phyloP scores from a whole-genome alignment of 2,113 vertebrate species.

The Vanacampus margaritifer region DNA sequence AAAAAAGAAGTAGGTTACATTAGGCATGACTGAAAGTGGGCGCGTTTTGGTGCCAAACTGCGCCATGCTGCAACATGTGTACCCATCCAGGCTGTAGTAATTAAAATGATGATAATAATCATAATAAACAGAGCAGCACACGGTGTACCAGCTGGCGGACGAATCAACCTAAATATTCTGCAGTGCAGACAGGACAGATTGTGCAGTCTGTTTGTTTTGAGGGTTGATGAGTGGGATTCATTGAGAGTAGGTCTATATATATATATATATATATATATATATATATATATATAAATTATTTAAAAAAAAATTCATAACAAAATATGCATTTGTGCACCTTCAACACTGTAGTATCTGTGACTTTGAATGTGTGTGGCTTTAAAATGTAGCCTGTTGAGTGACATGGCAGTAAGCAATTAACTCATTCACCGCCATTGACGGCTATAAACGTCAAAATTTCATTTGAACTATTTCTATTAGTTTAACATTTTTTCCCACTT shows the following conservation, averaged over 20 bases:
- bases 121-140: constrained; percentile 23
- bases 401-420: too few species aligned
- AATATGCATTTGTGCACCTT: too few species aligned
- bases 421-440: too few species aligned
- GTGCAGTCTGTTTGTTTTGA: constrained; percentile 34
- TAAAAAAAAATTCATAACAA: too few species aligned
- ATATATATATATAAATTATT: too few species aligned
- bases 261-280: too few species aligned
- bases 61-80: not conserved
- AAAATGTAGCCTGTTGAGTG: too few species aligned
- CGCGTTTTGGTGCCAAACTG: constrained; percentile 3
- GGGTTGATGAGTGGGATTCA: constrained; percentile 1
- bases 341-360: too few species aligned
- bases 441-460: too few species aligned
- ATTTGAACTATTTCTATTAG: too few species aligned
- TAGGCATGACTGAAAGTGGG: not conserved
- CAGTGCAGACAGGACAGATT: constrained; percentile 48
- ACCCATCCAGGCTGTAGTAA: not conserved
- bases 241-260: constrained; percentile 19
- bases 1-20: not conserved
- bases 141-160: constrained; percentile 37
- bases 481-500: too few species aligned
- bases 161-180: constrained; percentile 48
- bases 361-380: too few species aligned
- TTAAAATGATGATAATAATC: not conserved